Evolutionary conservation across 1,140 invertebrate genomes (phyloP), one percentile per base, ranked within the genome.

Genomic region (Semibalanus balanoides): DNA sequence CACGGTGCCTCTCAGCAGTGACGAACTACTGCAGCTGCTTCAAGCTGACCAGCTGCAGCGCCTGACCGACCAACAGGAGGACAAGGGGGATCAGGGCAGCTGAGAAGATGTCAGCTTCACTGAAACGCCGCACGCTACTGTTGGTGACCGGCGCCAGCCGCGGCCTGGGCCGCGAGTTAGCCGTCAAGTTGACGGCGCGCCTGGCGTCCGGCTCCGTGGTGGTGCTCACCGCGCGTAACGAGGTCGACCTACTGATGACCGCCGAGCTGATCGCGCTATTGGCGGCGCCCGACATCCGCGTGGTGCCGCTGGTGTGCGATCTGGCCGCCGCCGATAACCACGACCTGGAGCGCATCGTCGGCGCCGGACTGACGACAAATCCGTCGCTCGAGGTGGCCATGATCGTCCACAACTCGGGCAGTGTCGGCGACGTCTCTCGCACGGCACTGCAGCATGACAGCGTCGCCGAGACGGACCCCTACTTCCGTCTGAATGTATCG

Each of bases 361-460:
- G 80, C 83, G 76, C 76, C 87, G 78, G 78, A 81, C 35, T 81
- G 83, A 72, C 80, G 81, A 64, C 76, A 74, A 11, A 73, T 77
- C n/a, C 82, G 82, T 51, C 31, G 83, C 19, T 76, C 82, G 85
- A 91, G 74, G 86, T 88, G 75, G 86, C 86, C 31, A 82, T 96
- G 7, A 87, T 98, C 27, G 87, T 97, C 76, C 95, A 98, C 81
- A 98, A 97, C 88, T 94, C 91, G 17, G 96, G 93, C 5, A 90
- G 91, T 0, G 80, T 95, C 40, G 95, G 95, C n/a, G 88, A 92
- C 83, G 82, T 92, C 31, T 78, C 77, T 40, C 74, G 77, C 11
- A 71, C n/a, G 35, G 74, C 76, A 3, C 51, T 73, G 5, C 86
- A 91, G 79, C 83, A 78, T 0, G 83, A 82, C 11, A 85, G 90